phyloP scores from a whole-genome alignment of 2,888 invertebrate species.

The Monopis laevigella region DNA sequence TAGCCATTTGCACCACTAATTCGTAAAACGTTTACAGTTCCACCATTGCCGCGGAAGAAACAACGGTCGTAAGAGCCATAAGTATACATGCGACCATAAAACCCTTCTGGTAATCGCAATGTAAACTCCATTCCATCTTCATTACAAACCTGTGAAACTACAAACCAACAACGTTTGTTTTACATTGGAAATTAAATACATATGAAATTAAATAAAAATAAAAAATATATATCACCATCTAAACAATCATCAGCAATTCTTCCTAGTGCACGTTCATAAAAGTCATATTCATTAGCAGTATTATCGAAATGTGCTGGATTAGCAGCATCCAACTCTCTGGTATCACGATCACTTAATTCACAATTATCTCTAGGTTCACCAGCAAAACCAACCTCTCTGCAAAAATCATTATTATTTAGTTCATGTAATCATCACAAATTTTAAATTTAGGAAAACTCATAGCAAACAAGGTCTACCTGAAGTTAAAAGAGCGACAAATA shows the following conservation, averaged over 20 bases:
- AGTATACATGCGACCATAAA: constrained; percentile 89
- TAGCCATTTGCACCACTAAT: constrained; percentile 93
- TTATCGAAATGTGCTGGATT: constrained; percentile 88
- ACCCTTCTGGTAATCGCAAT: constrained; percentile 86
- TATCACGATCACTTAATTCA: constrained; percentile 88
- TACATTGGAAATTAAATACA: background rate
- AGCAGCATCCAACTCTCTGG: constrained; percentile 82
- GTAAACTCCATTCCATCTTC: constrained; percentile 96
- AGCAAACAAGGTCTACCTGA: constrained; percentile 65
- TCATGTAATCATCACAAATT: too few species aligned
- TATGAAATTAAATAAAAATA: background rate
- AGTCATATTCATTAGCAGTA: constrained; percentile 81
- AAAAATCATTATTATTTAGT: too few species aligned
- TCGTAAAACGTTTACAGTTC: constrained; percentile 81
- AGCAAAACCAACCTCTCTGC: constrained; percentile 47
- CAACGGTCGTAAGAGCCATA: constrained; percentile 92
- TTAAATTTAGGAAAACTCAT: too few species aligned
- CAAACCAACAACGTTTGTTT: too few species aligned
- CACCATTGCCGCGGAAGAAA: constrained; percentile 91
- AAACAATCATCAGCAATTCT: constrained; percentile 82
- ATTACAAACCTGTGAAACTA: constrained; percentile 90
- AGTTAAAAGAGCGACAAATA: constrained; percentile 88
- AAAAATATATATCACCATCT: constrained; percentile 70
- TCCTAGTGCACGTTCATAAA: constrained; percentile 81
- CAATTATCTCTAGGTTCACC: constrained; percentile 81